Evolutionary conservation across 2,797 vertebrate species (phyloP), one percentile per base, ranked within the genome.

Genomic region (Sitta carolinensis): DNA sequence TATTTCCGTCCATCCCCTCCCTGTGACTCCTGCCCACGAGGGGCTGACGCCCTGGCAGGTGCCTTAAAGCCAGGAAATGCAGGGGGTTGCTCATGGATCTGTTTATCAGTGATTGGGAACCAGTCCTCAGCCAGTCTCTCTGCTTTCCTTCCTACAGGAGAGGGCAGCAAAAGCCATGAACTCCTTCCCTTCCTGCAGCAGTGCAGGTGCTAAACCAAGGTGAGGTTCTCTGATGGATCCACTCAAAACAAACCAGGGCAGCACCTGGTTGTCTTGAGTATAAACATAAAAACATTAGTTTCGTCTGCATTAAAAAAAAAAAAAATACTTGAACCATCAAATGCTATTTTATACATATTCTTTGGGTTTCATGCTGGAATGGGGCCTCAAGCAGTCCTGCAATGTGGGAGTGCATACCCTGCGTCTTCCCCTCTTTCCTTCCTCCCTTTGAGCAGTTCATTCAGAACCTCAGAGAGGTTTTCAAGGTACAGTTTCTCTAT

Each of bases 111-210:
- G 34, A 4, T 1, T 25, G 36, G 25, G 47, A 90, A 45, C 11
- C 7, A 3, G 3, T 5, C 30, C 78, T 66, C 27, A 55, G 32
- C 47, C 57, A 25, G 27, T 55, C 47, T 77, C 84, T 68, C 26
- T 54, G 84, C 36, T 5, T 68, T 80, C 77, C 7, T 93, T 81
- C 87, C 73, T 67, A 40, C 93, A 88, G 95, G 84, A 97, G 93
- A 90, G 94, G 95, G 96, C 96, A 95, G 95, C 80, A 96, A 38
- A 95, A 94, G 61, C 92, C 51, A 40, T 19, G 2, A 12, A 4
- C 79, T 62, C 63, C 47, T 38, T 57, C 16, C 40, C 69, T 67
- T 34, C 63, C 38, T 45, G 36, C 47, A 11, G 40, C 27, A 38
- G 1, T 29, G 52, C 82, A 70, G 27, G 16, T 64, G 40, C 30